Base-by-base conservation (phyloP, 2,797 vertebrate species). In the Synanceia verrucosa region DNA sequence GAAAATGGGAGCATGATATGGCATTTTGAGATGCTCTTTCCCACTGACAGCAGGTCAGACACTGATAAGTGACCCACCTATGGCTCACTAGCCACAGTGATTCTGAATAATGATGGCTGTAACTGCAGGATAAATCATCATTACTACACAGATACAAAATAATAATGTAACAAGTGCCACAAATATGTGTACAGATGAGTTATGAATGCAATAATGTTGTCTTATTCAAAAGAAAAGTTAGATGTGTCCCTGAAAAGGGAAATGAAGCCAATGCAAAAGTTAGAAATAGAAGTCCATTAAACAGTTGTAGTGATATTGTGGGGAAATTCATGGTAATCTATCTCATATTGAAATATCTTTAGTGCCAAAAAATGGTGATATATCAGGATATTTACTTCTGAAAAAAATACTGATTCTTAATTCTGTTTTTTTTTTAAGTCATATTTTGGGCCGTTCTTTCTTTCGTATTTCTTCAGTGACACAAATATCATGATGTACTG, bases 61-160 rank as follows among this genome's bases (percentile, higher is more conserved):
- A n/a, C 73, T 83, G 86, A 86, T 84, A 83, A 88, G 88, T 86
- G 80, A 87, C 86, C 78, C 39, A 71, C 64, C 66, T 60, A 70
- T 55, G 81, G 72, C 84, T 86, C 78, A 65, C 55, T 75, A 63
- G 76, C 34, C 62, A 9, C 57, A 50, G 28, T 52, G 46, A 84
- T 79, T 19, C 73, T 71, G 79, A 88, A 76, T 70, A 73, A 84
- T 69, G 82, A 72, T 3, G 51, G 60, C 51, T 44, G 70, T 28
- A 14, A 19, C 55, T 2, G n/a, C 10, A 44, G 58, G 50, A 84
- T 76, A 73, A 77, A 89, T 82, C 58, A 64, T 62, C 14, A 12
- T 81, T 66, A 65, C 57, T 58, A 21, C 31, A 23, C 24, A 43
- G 64, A 63, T 26, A 52, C 9, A 59, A 72, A 68, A 59, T 55